phyloP scores from a whole-genome alignment of 2,113 vertebrate genomes.

The Brachyhypopomus gauderio region DNA sequence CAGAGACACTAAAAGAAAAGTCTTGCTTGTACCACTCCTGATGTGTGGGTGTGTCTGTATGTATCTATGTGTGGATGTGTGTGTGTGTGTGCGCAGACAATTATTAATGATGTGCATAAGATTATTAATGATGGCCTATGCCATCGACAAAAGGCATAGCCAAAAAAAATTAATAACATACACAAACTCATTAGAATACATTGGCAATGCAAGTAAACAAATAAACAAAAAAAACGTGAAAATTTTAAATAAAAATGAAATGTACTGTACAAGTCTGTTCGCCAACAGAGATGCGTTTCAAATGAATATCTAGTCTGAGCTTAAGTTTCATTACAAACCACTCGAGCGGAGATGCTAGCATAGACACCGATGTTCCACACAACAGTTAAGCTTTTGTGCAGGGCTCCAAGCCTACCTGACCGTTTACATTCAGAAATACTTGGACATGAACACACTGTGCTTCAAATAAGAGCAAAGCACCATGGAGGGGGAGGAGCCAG shows the following conservation, averaged over 20 bases:
- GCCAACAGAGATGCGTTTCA: not conserved
- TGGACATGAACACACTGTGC: slow-evolving; percentile 35
- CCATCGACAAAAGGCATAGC: not conserved
- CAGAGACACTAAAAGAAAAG: slow-evolving; percentile 3
- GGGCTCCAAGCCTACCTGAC: slow-evolving; percentile 43
- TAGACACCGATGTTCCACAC: slow-evolving; percentile 23
- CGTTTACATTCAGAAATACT: slow-evolving; percentile 50
- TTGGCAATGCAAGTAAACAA: slow-evolving; percentile 18
- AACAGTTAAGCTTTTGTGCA: not conserved
- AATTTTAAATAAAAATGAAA: slow-evolving; percentile 2
- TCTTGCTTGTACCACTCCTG: not conserved
- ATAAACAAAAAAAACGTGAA: slow-evolving; percentile 1
- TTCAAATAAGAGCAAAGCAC: slow-evolving; percentile 60
- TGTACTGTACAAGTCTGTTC: slow-evolving; percentile 24
- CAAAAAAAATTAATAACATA: not conserved
- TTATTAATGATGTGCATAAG: slow-evolving; percentile 12
- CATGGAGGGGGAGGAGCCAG: slow-evolving; percentile 16
- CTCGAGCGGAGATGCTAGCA: not conserved
- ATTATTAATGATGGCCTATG: not conserved
- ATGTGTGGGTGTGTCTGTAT: not conserved
- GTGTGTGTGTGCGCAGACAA: not conserved
- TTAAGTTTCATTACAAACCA: not conserved
- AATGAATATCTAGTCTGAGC: not conserved
- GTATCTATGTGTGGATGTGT: not conserved
- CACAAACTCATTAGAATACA: not conserved